phyloP scores from a whole-genome alignment of 2,888 invertebrate species.

The Gryllus longicercus region DNA sequence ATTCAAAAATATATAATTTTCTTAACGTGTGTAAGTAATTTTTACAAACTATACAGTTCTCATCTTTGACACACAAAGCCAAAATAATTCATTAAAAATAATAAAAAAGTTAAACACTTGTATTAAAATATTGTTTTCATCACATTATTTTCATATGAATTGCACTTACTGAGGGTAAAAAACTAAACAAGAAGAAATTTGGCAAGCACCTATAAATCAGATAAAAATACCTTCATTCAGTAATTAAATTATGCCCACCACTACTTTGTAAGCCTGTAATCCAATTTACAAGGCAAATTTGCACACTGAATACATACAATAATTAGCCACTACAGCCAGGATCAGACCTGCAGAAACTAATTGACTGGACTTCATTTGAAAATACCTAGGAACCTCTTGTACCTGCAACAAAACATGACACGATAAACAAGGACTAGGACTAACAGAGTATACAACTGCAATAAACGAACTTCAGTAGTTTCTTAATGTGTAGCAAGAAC shows the following conservation, averaged over 20 bases:
- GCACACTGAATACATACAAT: background rate
- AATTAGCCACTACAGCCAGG: background rate
- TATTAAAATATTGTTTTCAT: no score
- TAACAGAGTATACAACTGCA: no score
- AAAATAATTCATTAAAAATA: no score
- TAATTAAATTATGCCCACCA: background rate
- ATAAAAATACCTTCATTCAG: background rate
- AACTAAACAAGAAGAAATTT: no score
- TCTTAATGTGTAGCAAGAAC: no score
- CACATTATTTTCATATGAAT: background rate
- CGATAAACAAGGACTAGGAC: background rate
- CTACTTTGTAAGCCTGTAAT: background rate
- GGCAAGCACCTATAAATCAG: background rate
- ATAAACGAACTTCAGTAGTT: no score
- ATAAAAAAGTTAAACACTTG: no score
- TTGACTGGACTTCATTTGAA: background rate
- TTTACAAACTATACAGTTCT: no score
- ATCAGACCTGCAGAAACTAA: conserved; percentile 9
- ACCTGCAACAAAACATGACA: background rate
- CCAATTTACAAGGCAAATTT: background rate
- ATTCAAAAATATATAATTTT: no score
- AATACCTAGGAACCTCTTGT: background rate
- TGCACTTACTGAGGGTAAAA: background rate
- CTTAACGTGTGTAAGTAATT: no score
- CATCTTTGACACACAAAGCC: no score